Evolutionary conservation across 2,888 invertebrate species (phyloP).

Genomic region (Cenopis cana): DNA sequence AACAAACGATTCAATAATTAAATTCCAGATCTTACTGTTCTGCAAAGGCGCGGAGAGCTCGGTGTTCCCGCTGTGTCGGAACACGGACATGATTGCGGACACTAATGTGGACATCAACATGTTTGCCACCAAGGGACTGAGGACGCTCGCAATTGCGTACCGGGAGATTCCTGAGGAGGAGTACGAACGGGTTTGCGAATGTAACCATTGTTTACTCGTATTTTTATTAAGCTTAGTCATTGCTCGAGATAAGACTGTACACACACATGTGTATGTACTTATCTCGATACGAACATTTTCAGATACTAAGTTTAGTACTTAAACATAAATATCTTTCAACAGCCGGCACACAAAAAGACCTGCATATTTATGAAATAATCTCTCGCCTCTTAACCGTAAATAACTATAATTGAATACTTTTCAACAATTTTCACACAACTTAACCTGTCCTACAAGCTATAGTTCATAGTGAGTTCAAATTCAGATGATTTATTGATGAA

Average conservation of each 20-base stretch:
- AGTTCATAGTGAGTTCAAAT: no score
- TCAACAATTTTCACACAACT: neutral
- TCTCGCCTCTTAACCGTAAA: no score
- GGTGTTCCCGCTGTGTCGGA: slow-evolving; percentile 87
- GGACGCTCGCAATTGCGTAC: slow-evolving; percentile 93
- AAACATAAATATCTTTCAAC: neutral
- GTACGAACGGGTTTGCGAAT: slow-evolving; percentile 85
- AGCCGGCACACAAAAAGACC: neutral
- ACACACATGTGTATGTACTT: neutral
- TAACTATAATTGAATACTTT: neutral
- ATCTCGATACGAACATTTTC: no score
- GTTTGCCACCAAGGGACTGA: slow-evolving; percentile 88
- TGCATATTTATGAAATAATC: no score
- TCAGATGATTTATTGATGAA: no score
- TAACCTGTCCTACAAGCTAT: no score
- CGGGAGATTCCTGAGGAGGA: slow-evolving; percentile 88
- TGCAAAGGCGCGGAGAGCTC: slow-evolving; percentile 94
- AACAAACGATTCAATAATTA: no score
- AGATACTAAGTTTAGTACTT: neutral
- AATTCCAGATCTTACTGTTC: slow-evolving; percentile 86
- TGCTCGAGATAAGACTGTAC: neutral
- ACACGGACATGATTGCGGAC: slow-evolving; percentile 69
- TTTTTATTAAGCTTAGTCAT: neutral
- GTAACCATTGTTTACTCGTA: slow-evolving; percentile 64
- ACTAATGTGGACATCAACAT: slow-evolving; percentile 82